A percentile compares a stretch with the other conserved stretches of the same genome.
Conservation (phyloP, 2,888 invertebrate species). For the Drosophila atripex region DNA sequence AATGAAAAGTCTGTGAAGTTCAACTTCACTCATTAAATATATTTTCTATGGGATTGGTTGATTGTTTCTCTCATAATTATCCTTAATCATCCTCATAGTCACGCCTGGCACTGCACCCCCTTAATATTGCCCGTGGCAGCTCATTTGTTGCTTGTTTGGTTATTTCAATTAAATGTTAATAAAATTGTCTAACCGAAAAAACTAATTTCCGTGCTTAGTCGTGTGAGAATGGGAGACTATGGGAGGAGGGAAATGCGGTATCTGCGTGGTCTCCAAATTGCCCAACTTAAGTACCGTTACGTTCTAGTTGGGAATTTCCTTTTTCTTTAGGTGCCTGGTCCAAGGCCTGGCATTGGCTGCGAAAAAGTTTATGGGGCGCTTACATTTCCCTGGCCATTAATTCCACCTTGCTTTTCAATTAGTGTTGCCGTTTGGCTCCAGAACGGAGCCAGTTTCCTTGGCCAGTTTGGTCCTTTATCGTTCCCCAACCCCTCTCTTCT, state of each 20-base stretch:
- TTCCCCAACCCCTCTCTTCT: background rate
- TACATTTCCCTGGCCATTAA: conserved; percentile 71
- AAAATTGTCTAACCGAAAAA: conserved; percentile 69
- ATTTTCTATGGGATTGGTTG: too few relatives aligned
- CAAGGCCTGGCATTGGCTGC: conserved; percentile 19
- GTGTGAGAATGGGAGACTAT: too few relatives aligned
- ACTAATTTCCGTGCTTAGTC: conserved; percentile 64
- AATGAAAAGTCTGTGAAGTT: too few relatives aligned
- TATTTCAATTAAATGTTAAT: conserved; percentile 78
- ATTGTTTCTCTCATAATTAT: background rate
- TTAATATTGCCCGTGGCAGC: conserved; percentile 42
- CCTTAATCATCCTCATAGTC: background rate
- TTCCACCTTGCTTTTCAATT: conserved; percentile 76
- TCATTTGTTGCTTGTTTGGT: conserved; percentile 59
- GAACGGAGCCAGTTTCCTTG: conserved; percentile 26
- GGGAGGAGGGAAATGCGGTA: conserved; percentile 16
- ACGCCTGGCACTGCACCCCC: conserved; percentile 1
- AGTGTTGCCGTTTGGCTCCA: conserved; percentile 54
- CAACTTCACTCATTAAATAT: too few relatives aligned
- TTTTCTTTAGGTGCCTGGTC: conserved; percentile 18
- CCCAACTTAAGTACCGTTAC: conserved; percentile 77
- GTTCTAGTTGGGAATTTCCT: conserved; percentile 64
- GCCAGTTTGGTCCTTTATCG: conserved; percentile 36
- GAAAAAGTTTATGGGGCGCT: conserved; percentile 46
- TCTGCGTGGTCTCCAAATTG: conserved; percentile 67